Percentiles rank a stretch among this genome's conserved stretches.
These are phyloP conservation scores for Anas platyrhynchos DNA, from an alignment of 2,113 vertebrate genomes.

Conservation along the genomic window DNA sequence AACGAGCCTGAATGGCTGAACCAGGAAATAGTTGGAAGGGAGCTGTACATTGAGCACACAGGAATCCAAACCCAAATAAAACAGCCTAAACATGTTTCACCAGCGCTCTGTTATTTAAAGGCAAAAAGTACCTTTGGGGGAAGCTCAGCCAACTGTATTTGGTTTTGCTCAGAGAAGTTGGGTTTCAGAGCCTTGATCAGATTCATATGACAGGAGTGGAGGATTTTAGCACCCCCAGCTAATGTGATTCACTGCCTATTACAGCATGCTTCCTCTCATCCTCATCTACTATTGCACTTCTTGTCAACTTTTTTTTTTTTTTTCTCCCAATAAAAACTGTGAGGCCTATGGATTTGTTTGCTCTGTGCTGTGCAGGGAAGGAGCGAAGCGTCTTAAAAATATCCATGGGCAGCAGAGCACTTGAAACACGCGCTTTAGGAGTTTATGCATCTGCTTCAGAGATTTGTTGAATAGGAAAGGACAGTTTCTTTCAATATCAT, in stretches of 20 bases:
- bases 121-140: neutral
- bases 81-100: neutral
- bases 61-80: conserved; percentile 41
- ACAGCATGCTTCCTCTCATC: conserved; percentile 27
- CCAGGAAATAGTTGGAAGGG: conserved; percentile 39
- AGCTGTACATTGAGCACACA: neutral
- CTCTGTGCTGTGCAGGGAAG: neutral
- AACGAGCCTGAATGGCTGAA: conserved; percentile 22
- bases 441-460: neutral
- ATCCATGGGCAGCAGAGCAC: neutral
- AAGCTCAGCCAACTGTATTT: neutral
- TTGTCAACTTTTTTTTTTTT: neutral
- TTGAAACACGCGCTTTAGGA: neutral
- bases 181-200: conserved; percentile 51
- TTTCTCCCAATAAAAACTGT: conserved; percentile 8
- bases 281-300: conserved; percentile 27
- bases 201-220: conserved; percentile 49
- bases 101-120: neutral
- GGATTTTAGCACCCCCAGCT: conserved; percentile 45
- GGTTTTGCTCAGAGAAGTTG: conserved; percentile 37
- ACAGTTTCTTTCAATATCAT: neutral
- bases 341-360: conserved; percentile 39
- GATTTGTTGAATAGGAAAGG: neutral
- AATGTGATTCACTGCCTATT: conserved; percentile 55
- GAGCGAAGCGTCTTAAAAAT: conserved; percentile 22